Percentiles rank a stretch among this genome's conserved stretches.
phyloP scores from a whole-genome alignment of 2,888 invertebrate species.

The Ecdyonurus torrentis region DNA sequence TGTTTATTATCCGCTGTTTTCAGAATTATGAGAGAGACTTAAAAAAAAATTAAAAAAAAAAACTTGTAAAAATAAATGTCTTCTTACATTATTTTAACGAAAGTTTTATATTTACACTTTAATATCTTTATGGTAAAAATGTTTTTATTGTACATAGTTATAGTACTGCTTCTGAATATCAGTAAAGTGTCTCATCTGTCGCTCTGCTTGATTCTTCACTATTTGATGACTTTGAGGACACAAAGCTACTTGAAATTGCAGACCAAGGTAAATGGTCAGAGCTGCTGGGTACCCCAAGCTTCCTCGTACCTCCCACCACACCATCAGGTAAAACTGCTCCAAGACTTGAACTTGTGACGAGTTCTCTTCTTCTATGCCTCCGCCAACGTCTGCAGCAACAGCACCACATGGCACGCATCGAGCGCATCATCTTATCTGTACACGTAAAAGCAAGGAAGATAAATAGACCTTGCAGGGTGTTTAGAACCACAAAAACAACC shows the following conservation, averaged over 20 bases:
- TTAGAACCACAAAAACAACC: constrained; percentile 29
- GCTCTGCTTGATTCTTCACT: background rate
- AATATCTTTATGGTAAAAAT: too few relatives aligned
- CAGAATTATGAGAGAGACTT: too few relatives aligned
- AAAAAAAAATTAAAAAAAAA: too few relatives aligned
- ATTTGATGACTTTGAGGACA: background rate
- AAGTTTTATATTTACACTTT: too few relatives aligned
- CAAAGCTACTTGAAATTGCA: background rate
- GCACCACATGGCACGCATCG: background rate
- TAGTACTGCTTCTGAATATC: too few relatives aligned
- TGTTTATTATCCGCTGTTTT: too few relatives aligned
- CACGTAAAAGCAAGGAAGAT: constrained; percentile 32
- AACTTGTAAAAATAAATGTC: too few relatives aligned
- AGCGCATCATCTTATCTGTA: constrained; percentile 25
- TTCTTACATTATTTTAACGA: too few relatives aligned
- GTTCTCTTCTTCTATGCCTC: background rate
- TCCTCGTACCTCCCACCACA: background rate
- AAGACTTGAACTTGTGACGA: background rate
- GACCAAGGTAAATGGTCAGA: background rate
- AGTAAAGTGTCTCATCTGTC: background rate
- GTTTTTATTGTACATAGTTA: too few relatives aligned
- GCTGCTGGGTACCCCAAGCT: background rate
- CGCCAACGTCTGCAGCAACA: background rate
- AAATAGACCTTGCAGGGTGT: constrained; percentile 31
- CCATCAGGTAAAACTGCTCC: background rate